Evolutionary conservation across 2,888 invertebrate genomes (phyloP), one percentile per base, ranked within the genome.

Genomic region (Diarsia rubi): DNA sequence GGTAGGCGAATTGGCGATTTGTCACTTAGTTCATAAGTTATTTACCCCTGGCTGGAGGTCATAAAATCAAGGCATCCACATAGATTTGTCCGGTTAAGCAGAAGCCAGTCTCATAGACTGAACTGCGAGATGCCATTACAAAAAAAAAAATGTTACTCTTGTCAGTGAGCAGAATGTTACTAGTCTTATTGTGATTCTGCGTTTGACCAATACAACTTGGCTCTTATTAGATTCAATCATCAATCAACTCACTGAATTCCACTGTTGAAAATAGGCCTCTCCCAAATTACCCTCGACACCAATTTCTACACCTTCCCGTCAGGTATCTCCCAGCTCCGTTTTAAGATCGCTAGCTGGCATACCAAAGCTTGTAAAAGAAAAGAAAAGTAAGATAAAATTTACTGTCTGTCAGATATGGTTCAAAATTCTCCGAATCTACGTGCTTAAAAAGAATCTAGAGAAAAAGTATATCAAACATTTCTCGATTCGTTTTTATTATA

Each of bases 401-500:
- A 19, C 27, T 54, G 21, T 47, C n/a, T 19, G 6, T 12, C 27
- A 4, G 27, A 65, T 19, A 64, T 57, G 16, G 3, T 14, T 16
- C 6, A 19, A 47, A 47, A 19, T 73, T 73, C 47, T 21, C 19
- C 0, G 57, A 47, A 67, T 6, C 2, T 37, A 49, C 47, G 47
- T 31, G 47, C n/a, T 66, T 59, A 3, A 24, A 66, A 21, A 16
- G 47, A 47, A 59, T 49, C 12, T 21, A 21, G 1, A 44, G 27
- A 75, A 75, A 59, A 74, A 67, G 6, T 12, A 14, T 57, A 47
- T 47, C 11, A n/a, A 59, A 47, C 66, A 2, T 31, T 49, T 27
- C 47, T 74, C 5, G n/a, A 19, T 37, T 59, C 3, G 42, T 74
- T 75, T 75, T 67, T 57, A 8, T 49, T 49, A 5, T 21, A 5